Conservation (phyloP, 2,888 invertebrate species). For the Baronia brevicornis region DNA sequence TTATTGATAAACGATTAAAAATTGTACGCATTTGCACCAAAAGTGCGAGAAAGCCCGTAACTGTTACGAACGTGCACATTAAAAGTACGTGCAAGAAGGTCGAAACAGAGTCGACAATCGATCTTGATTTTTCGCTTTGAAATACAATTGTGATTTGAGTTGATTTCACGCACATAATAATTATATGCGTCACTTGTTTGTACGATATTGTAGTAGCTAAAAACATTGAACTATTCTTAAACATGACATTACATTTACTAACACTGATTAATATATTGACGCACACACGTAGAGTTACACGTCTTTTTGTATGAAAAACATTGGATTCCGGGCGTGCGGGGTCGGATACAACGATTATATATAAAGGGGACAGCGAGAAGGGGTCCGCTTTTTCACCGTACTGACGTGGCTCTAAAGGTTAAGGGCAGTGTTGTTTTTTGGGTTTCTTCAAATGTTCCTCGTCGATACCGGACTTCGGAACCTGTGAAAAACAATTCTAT, state of each 20-base stretch:
- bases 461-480: slow-evolving; percentile 75
- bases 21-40: slow-evolving; percentile 13
- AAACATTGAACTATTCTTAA: slow-evolving; percentile 9
- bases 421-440: slow-evolving; percentile 84
- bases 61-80: slow-evolving; percentile 14
- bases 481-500: slow-evolving; percentile 37
- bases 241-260: slow-evolving; percentile 15
- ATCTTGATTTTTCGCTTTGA: slow-evolving; percentile 5
- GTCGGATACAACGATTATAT: slow-evolving; percentile 23
- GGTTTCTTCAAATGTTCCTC: slow-evolving; percentile 89
- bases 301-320: slow-evolving; percentile 11
- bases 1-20: slow-evolving; percentile 9
- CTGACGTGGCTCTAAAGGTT: slow-evolving; percentile 72
- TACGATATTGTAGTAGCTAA: slow-evolving; percentile 3
- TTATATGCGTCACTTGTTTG: slow-evolving; percentile 8
- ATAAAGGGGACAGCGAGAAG: slow-evolving; percentile 22
- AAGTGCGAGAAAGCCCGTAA: slow-evolving; percentile 14
- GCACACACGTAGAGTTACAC: slow-evolving; percentile 11
- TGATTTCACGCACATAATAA: slow-evolving; percentile 1
- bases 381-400: slow-evolving; percentile 61
- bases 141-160: slow-evolving; percentile 4
- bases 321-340: slow-evolving; percentile 33
- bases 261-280: too few species aligned
- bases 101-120: slow-evolving; percentile 5
- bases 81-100: slow-evolving; percentile 7